A percentile compares a stretch with the other conserved stretches of the same genome.
Conservation (phyloP, 2,113 vertebrate species). For the Trematocara marginatum region DNA sequence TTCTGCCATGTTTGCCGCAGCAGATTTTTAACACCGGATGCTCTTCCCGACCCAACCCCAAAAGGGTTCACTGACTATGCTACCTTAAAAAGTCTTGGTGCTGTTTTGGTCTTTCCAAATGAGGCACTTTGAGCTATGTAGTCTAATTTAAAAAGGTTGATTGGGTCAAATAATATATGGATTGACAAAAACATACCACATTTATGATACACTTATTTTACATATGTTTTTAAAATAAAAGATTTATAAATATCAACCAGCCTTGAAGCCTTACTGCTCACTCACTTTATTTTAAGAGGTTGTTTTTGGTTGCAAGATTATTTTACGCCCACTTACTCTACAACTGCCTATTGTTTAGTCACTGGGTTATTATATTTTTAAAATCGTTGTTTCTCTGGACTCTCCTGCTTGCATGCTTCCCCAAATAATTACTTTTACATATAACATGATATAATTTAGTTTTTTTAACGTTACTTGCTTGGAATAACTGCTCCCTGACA, state of each 20-base stretch:
- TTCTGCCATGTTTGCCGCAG: background rate
- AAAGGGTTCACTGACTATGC: background rate
- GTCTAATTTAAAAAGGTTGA: background rate
- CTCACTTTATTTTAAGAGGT: background rate
- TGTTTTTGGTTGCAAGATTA: background rate
- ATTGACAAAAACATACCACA: background rate
- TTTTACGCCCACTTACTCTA: background rate
- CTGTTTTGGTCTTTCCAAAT: background rate
- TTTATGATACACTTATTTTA: background rate
- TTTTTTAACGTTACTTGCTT: background rate
- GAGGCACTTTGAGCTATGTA: background rate
- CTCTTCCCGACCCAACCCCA: background rate
- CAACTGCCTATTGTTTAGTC: background rate
- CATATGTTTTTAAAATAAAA: background rate
- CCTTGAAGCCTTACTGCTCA: background rate
- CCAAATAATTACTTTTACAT: background rate
- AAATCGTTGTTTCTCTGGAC: background rate
- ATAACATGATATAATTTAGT: background rate
- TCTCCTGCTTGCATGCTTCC: background rate
- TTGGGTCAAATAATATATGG: background rate
- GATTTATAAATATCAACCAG: background rate
- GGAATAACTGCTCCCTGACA: background rate
- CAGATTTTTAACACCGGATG: background rate
- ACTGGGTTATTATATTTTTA: background rate
- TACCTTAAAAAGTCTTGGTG: background rate